Base-by-base conservation (phyloP, 2,113 vertebrate genomes). In the Neomonachus schauinslandi region DNA sequence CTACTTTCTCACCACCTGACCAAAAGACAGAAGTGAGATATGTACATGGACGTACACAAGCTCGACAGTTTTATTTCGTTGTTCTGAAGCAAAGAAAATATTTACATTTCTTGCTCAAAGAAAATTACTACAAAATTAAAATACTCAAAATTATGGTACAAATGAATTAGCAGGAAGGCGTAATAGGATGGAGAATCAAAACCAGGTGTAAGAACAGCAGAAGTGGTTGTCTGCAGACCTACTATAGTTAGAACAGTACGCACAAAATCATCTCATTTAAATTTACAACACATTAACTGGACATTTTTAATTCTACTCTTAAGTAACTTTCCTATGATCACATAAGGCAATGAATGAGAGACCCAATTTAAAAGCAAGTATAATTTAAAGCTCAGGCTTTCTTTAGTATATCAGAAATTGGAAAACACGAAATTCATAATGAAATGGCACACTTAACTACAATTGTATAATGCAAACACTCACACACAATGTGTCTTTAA, bases 241-340 rank as follows among this genome's bases (percentile, higher is more conserved):
- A 28, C 65, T 85, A 19, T 1, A 42, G 10, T 51, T 46, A 36
- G 71, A 89, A 76, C 0, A 51, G 6, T 1, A 4, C 8, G 33
- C 61, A 59, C 33, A 57, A 61, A 91, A 85, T 14, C 31, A 82
- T 55, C 46, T 82, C 79, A 63, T 74, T 86, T 53, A 74, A 42
- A 39, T 65, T 61, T 55, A 55, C 46, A 83, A 61, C 42, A 91
- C 55, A 89, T 57, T 36, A 53, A 33, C 19, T 0, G 14, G 90
- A 6, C 65, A 67, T n/a, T 83, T 95, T 39, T 2, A 51, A 85
- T 71, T 89, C 36, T 36, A 90, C 42, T 94, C 91, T 91, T 26
- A 95, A 96, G 28, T 91, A 77, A 71, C 5, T 21, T 89, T 91
- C 33, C 77, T 89, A 71, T 57, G 87, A 57, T 76, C 69, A 89